Conservation (phyloP, 2,797 vertebrate species). For the Sciaenops ocellatus region DNA sequence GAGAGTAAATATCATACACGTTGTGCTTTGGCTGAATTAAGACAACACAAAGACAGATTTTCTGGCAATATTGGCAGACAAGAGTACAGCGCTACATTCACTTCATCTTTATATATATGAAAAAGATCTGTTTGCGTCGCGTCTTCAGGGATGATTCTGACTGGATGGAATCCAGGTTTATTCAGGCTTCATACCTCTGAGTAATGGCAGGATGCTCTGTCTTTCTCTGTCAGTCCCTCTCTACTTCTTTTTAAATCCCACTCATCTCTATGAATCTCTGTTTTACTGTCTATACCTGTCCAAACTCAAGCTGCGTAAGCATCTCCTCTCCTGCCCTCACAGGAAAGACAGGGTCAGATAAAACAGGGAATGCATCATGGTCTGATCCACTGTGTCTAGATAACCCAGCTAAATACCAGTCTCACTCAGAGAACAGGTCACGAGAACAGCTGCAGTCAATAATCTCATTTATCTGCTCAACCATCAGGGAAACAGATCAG, state of each 20-base stretch:
- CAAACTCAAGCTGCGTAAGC: neutral
- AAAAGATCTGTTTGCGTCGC: constrained; percentile 10
- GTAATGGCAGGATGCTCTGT: constrained; percentile 20
- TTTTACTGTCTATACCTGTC: constrained; percentile 30
- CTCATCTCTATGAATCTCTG: constrained; percentile 28
- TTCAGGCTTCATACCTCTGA: constrained; percentile 37
- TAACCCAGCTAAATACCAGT: constrained; percentile 28
- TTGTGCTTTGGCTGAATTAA: neutral
- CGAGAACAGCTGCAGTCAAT: constrained; percentile 65
- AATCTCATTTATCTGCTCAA: constrained; percentile 71
- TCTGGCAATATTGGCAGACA: constrained; percentile 25
- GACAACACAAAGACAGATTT: constrained; percentile 24
- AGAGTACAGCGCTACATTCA: neutral
- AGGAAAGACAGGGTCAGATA: constrained; percentile 8
- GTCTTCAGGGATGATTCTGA: constrained; percentile 26
- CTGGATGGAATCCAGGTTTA: constrained; percentile 44
- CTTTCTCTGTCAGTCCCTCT: neutral
- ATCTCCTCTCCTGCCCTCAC: constrained; percentile 13
- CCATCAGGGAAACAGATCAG: constrained; percentile 59
- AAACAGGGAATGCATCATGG: constrained; percentile 30
- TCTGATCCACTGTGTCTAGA: constrained; percentile 40
- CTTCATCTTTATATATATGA: neutral
- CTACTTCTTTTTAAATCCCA: neutral
- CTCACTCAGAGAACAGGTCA: constrained; percentile 50
- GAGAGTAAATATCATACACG: neutral